Conservation (phyloP, 2,797 vertebrate species). For the Myotis vivesi region DNA sequence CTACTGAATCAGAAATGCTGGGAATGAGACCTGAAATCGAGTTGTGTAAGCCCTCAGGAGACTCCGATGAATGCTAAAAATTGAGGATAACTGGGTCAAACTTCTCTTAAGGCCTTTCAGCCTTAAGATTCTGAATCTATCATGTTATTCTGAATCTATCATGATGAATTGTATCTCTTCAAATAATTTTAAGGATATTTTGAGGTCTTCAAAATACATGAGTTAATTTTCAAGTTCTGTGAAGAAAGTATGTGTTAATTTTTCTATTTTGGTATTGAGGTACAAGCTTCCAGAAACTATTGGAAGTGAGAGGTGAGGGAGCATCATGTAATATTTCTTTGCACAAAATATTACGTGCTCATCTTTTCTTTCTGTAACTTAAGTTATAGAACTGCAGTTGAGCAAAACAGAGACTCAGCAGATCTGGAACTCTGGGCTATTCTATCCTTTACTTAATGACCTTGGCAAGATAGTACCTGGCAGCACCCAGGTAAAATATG, state of each 20-base stretch:
- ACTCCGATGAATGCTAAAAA: neutral
- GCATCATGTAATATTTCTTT: neutral
- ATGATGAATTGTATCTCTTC: neutral
- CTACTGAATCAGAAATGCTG: neutral
- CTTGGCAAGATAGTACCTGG: neutral
- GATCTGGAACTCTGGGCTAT: neutral
- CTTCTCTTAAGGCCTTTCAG: neutral
- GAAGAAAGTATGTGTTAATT: neutral
- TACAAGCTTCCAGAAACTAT: neutral
- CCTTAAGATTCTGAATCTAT: neutral
- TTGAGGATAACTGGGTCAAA: neutral
- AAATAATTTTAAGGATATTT: neutral
- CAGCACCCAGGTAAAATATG: neutral
- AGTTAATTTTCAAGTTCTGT: neutral
- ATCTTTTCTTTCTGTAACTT: neutral
- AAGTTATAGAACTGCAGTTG: neutral
- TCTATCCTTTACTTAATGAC: neutral
- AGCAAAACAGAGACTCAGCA: neutral
- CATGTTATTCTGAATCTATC: neutral
- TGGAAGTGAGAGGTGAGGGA: neutral
- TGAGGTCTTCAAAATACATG: neutral
- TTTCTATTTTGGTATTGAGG: neutral
- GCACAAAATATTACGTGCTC: neutral
- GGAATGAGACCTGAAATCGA: neutral
- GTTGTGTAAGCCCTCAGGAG: neutral